Evolutionary conservation across 2,888 invertebrate species (phyloP), one percentile per base, ranked within the genome.

Genomic region (Cloeon dipterum): DNA sequence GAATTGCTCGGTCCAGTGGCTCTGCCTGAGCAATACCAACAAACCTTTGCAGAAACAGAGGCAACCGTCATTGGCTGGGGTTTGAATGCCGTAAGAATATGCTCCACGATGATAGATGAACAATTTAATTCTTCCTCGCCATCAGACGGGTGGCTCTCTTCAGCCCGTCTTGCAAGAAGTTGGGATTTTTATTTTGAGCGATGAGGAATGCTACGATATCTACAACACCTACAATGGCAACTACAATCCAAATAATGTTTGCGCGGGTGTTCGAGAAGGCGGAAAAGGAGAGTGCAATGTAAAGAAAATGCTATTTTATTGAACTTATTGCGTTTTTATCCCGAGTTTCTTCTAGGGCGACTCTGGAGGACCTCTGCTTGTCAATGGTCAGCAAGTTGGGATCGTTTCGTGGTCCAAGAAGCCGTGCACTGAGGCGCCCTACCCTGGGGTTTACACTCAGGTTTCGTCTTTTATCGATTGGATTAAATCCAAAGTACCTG

Each of bases 321-420:
- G n/a, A n/a, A n/a, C n/a, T n/a, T n/a, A n/a, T n/a, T n/a, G n/a
- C n/a, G n/a, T n/a, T n/a, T n/a, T n/a, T n/a, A n/a, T n/a, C n/a
- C n/a, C n/a, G n/a, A n/a, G n/a, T n/a, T n/a, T n/a, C n/a, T n/a
- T n/a, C n/a, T 26, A 36, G 36, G 20, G 29, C 13, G 36, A 36
- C 13, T 37, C 32, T 5, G 32, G 32, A n/a, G 37, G 37, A 2
- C 32, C 37, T 4, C 29, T 37, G 3, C 21, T 21, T 17, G 37
- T 32, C 21, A 13, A 49, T 39, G 52, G 51, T 19, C 50, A 49
- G 11, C 55, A 57, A 44, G 48, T 57, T 7, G 61, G 61, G 16
- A 52, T 60, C 23, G 59, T 60, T 2, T 60, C 60, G 0, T 61
- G 60, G 60, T 57, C 58, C 39, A 45, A 50, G 0, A 61, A 59